Base-by-base conservation (phyloP, 1,140 invertebrate species). In the Drosophila neocordata region DNA sequence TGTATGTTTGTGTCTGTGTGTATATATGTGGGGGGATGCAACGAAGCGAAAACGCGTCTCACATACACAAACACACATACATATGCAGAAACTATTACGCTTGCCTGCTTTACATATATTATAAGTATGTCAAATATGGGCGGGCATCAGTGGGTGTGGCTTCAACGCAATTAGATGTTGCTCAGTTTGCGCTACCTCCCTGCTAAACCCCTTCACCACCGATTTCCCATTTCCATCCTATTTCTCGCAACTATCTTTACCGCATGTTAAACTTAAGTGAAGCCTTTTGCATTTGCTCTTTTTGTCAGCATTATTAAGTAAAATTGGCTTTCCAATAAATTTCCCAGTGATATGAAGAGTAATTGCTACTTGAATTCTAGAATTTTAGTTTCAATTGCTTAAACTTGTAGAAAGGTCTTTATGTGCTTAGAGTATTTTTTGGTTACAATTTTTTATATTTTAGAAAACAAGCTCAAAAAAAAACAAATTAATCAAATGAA, bases 151-250 rank as follows among this genome's bases (percentile, higher is more conserved):
- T 79, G 69, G 71, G 72, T 65, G 73, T 67, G 71, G 48, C 66
- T 41, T 27, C 53, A 55, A 73, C 34, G 78, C 81, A 85, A 85
- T 85, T 87, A 87, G 74, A 52, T 61, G 65, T 76, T 76, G 73
- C 73, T 76, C 73, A 76, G 72, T 64, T 76, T 75, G 15, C 8
- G 15, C 15, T 48, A 48, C 11, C 8, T 48, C 37, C 37, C 67
- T 34, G 13, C 35, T 34, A 53, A 18, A 3, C 12, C 1, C 11
- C 41, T 7, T 7, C 41, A 2, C 18, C 9, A 5, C 37, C 12
- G 1, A n/a, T n/a, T n/a, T 13, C 1, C 41, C 41, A 0, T 48
- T 44, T 34, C 37, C 37, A 61, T 35, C 18, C 37, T 24, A 53
- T 24, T 22, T 15, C 4, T 24, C 22, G 37, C 5, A n/a, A 12